A percentile compares a stretch with the other conserved stretches of the same genome.
These are phyloP conservation scores for Ammospiza maritima DNA, from an alignment of 2,797 vertebrate species.

Conservation along the genomic window DNA sequence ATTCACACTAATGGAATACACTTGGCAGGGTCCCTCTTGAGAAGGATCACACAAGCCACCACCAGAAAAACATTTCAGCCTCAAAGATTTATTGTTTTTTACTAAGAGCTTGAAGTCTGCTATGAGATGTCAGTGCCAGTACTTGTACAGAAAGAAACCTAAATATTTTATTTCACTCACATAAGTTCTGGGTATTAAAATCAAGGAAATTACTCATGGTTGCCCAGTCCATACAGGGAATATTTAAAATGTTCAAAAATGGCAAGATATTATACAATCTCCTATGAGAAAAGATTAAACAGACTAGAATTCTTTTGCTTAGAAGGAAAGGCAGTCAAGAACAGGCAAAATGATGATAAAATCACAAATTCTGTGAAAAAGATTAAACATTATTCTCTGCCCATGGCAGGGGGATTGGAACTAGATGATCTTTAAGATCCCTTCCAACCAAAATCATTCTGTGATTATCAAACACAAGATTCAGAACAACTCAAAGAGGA, in stretches of 20 bases:
- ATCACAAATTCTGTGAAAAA: neutral
- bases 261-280: neutral
- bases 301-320: neutral
- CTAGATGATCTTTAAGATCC: neutral
- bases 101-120: neutral
- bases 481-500: neutral
- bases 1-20: conserved; percentile 6
- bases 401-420: neutral
- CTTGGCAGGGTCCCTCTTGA: neutral
- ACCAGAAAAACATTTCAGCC: neutral
- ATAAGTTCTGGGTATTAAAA: neutral
- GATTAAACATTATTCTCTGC: neutral
- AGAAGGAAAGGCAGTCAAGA: neutral
- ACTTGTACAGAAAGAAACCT: neutral
- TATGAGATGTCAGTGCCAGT: neutral
- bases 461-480: neutral
- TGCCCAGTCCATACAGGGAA: neutral
- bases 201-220: neutral
- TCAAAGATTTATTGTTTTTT: neutral
- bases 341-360: neutral
- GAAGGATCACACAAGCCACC: neutral
- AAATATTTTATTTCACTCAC: neutral
- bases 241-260: neutral
- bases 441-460: neutral
- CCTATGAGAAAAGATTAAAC: neutral